Conservation (phyloP, 1,140 invertebrate genomes). For the Hyposmocoma kahamanoa region DNA sequence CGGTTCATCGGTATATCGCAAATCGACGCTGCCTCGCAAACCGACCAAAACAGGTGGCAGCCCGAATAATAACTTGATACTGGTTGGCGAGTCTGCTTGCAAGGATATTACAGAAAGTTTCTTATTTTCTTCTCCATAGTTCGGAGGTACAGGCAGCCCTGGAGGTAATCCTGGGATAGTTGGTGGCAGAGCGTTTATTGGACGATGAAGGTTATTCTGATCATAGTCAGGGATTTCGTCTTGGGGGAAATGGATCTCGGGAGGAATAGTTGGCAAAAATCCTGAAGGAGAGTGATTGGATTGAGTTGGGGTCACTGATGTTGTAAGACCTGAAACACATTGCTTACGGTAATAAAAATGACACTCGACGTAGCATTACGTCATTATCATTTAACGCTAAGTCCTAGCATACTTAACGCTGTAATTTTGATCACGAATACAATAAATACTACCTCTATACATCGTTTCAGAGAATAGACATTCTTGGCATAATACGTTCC, state of each 20-base stretch:
- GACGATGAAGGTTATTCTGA: conserved; percentile 51
- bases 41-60: conserved; percentile 88
- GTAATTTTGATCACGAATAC: no score
- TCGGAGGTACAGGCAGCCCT: conserved; percentile 32
- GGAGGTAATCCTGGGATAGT: conserved; percentile 35
- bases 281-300: conserved; percentile 22
- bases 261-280: conserved; percentile 56
- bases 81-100: conserved; percentile 84
- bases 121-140: conserved; percentile 50
- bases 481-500: no score
- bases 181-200: conserved; percentile 29
- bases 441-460: no score
- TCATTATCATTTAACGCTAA: no score
- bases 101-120: conserved; percentile 78
- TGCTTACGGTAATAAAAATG: no score
- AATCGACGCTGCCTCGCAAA: conserved; percentile 86
- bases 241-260: conserved; percentile 41
- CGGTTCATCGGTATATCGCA: conserved; percentile 85
- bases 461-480: no score
- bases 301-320: conserved; percentile 25
- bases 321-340: conserved; percentile 31
- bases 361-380: no score
- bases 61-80: conserved; percentile 86
- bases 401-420: no score
- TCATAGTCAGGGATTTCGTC: conserved; percentile 47